Evolutionary conservation across 2,888 invertebrate genomes (phyloP), one percentile per base, ranked within the genome.

Genomic region (Hartigia nigra): DNA sequence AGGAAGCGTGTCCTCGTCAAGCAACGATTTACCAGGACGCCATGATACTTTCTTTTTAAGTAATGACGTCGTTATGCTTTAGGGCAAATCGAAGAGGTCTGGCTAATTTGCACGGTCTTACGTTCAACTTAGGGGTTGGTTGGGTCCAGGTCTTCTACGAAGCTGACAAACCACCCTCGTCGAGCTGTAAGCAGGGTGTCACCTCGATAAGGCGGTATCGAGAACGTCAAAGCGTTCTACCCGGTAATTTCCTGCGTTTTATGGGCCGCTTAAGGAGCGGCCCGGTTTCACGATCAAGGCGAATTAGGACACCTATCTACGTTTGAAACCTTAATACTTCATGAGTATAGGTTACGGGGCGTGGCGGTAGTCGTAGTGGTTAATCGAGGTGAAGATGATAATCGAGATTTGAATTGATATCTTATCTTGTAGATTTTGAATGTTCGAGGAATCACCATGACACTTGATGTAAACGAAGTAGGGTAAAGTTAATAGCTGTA

Each of bases 231-330:
- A 86, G 85, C 87, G 86, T 84, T 84, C 84, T 83, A 86, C 87
- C 84, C 84, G 88, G 90, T 90, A 90, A 90, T 90, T 90, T 90
- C 90, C 90, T 89, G 90, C 86, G 86, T 90, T 90, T 90, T 90
- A 90, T 89, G 88, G 86, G 79, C 82, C 85, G 86, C 87, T 87
- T 87, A 84, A 86, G 84, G 84, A 83, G 83, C 82, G 14, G 55
- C 78, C 78, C 76, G 76, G 85, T 84, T 87, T 85, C 86, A 87
- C 87, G 88, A 88, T 88, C 86, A 85, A 23, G 83, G 85, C 82
- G 88, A 91, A 90, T 90, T 90, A 90, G 90, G 87, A 85, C 86
- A 84, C 55, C 72, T 79, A 81, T 81, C 82, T 81, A 77, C 82
- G 76, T 79, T 77, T 78, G 78, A 79, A 74, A 81, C 79, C 78